Evolutionary conservation across 2,797 vertebrate species (phyloP).

Genomic region (Dendrocincla fuliginosa): DNA sequence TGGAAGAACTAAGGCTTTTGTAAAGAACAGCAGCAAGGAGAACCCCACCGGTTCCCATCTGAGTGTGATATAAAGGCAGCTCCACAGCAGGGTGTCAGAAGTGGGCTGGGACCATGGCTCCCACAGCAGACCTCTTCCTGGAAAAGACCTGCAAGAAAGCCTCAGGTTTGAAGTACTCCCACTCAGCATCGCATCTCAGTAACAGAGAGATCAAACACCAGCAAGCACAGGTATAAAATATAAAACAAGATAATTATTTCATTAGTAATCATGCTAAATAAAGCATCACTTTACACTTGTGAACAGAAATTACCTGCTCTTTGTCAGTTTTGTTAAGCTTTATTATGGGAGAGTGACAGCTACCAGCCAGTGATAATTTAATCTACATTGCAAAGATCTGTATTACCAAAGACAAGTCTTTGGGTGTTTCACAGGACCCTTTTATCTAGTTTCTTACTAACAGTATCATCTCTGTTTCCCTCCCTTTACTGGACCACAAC

Average conservation of each 20-base stretch:
- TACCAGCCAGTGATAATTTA: background rate
- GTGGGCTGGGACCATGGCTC: accelerated
- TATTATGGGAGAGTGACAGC: background rate
- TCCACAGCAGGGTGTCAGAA: background rate
- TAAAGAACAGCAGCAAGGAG: background rate
- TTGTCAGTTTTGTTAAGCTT: background rate
- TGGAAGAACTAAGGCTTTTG: background rate
- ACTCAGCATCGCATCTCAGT: background rate
- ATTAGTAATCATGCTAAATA: background rate
- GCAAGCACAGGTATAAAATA: background rate
- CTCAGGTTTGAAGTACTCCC: background rate
- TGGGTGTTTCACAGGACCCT: accelerated
- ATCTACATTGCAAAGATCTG: background rate
- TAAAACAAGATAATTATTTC: background rate
- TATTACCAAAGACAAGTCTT: background rate
- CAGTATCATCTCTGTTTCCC: too few species aligned
- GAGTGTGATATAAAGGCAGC: background rate
- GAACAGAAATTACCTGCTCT: background rate
- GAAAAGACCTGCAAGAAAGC: background rate
- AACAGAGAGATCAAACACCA: background rate
- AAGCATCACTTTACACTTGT: background rate
- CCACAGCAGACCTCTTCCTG: background rate
- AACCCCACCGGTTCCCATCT: background rate
- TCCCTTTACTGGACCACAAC: background rate
- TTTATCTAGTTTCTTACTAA: background rate